Base-by-base conservation (phyloP, 2,888 invertebrate genomes). In the Drosophila melanosoma region DNA sequence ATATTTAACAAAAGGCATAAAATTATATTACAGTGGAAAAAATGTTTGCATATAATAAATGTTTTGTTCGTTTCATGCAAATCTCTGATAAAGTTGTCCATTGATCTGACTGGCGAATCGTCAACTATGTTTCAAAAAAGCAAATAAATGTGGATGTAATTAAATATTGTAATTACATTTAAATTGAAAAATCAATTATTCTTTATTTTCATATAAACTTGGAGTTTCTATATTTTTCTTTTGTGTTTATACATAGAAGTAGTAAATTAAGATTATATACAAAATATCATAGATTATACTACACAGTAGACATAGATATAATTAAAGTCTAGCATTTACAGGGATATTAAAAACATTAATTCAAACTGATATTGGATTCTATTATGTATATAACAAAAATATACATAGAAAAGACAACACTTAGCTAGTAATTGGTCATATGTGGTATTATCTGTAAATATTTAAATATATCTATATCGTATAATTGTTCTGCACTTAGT, bases 341-440 rank as follows among this genome's bases (percentile, higher is more conserved):
- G 53, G 49, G 35, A 60, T 32, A 12, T 56, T 64, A 58, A 58
- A 33, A 58, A 33, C 49, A 62, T 70, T 69, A 38, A n/a, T 33
- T 29, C n/a, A 62, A 49, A 76, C 40, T 65, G 32, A 29, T 61
- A 57, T 65, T 54, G 49, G 51, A 15, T 38, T 58, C 53, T 61
- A 40, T 49, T 71, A 68, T 23, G 29, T 54, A 36, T 65, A 57
- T 65, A 68, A 38, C 65, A 59, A 36, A 71, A 36, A 68, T 60
- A 36, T 56, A 42, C 62, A 63, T 60, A 62, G 68, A 60, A 79
- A 75, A 69, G 74, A 75, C 69, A 71, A 77, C 72, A 69, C 89
- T 87, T 85, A 89, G 54, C 74, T 82, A 72, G 60, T 80, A 85
- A 83, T 85, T 85, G 88, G 88, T 89, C 85, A 70, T 69, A 72